phyloP scores from a whole-genome alignment of 2,113 vertebrate genomes.

The Pteronura brasiliensis region DNA sequence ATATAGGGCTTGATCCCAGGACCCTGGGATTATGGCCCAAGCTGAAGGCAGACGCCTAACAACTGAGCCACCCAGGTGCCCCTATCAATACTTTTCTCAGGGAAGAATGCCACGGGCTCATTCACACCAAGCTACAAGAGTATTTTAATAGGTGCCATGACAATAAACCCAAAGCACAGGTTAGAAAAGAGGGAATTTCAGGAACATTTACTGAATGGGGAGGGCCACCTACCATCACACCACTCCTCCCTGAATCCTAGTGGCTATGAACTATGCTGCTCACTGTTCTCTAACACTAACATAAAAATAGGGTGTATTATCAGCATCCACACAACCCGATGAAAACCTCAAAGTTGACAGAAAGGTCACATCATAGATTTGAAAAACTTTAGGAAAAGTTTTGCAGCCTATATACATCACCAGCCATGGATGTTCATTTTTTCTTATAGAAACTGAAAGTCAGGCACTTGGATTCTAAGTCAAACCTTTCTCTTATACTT shows the following conservation, averaged over 20 bases:
- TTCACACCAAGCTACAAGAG: background rate
- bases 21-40: too few species aligned
- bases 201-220: background rate
- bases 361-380: background rate
- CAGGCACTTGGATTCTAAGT: background rate
- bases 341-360: background rate
- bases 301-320: background rate
- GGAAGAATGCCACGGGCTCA: background rate
- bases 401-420: background rate
- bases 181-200: conserved; percentile 3
- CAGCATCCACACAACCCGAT: background rate
- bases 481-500: background rate
- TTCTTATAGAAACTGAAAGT: background rate
- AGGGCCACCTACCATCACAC: background rate
- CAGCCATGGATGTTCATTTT: background rate
- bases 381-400: background rate
- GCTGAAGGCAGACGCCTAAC: too few species aligned
- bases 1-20: too few species aligned
- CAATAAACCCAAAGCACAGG: background rate
- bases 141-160: background rate
- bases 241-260: background rate
- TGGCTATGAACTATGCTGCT: background rate
- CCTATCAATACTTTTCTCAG: background rate
- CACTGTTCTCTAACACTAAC: background rate
- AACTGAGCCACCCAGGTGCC: too few species aligned